Evolutionary conservation across 2,113 vertebrate genomes (phyloP).

Genomic region (Terrapene triunguis): DNA sequence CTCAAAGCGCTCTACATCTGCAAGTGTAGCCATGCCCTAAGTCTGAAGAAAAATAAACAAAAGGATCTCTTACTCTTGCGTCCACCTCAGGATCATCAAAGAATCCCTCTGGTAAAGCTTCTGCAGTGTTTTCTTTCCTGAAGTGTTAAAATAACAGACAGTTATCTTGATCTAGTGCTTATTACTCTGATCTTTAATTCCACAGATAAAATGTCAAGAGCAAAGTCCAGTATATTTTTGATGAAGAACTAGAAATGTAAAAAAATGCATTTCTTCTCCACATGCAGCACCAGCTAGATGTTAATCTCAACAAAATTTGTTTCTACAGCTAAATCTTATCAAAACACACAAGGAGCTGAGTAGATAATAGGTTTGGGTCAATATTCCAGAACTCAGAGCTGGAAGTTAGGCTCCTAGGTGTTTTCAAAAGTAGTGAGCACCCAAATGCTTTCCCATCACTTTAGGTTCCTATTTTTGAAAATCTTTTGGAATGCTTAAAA

Average conservation of each 20-base stretch:
- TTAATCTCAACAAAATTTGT: neutral
- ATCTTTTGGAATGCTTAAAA: neutral
- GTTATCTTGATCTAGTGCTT: neutral
- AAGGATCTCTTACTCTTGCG: constrained; percentile 81
- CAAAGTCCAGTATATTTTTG: neutral
- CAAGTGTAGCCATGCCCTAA: neutral
- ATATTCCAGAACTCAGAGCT: neutral
- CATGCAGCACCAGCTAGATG: neutral
- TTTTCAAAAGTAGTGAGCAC: neutral
- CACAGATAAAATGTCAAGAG: neutral
- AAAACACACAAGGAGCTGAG: neutral
- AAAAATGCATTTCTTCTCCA: neutral
- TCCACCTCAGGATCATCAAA: constrained; percentile 97
- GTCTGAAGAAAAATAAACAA: neutral
- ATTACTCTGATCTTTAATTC: neutral
- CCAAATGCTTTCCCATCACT: neutral
- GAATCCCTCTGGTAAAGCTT: constrained; percentile 95
- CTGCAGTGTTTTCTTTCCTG: constrained; percentile 89
- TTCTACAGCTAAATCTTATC: neutral
- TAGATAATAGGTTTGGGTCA: neutral
- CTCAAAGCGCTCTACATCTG: too few relatives aligned
- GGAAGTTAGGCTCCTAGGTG: neutral
- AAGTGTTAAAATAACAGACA: constrained; percentile 25
- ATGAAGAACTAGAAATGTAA: neutral
- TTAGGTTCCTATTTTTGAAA: neutral